phyloP scores from a whole-genome alignment of 1,140 invertebrate species.

The Pseudomyrmex dendroicus region DNA sequence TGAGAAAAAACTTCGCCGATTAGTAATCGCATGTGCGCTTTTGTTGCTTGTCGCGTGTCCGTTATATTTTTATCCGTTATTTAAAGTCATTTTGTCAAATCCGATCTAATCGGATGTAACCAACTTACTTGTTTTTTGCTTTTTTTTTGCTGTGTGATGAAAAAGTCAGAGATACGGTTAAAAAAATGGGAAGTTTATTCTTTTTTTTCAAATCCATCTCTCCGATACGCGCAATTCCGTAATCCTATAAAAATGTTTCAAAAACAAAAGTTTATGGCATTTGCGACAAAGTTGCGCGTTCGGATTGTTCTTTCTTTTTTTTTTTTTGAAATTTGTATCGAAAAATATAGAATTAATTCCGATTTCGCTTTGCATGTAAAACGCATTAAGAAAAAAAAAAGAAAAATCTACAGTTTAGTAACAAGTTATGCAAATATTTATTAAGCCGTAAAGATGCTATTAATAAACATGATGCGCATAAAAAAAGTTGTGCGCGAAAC shows the following conservation, averaged over 20 bases:
- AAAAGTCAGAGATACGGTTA: constrained; percentile 5
- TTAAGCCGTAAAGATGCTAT: neutral
- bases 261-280: constrained; percentile 1
- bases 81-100: too few species aligned
- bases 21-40: neutral
- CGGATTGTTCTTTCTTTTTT: neutral
- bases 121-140: too few species aligned
- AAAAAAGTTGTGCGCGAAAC: constrained; percentile 10
- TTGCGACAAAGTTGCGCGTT: neutral
- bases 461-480: neutral
- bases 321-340: neutral
- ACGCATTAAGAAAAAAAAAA: neutral
- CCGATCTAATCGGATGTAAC: too few species aligned
- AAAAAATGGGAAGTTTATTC: too few species aligned
- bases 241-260: constrained; percentile 1
- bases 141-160: neutral
- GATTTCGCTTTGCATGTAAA: neutral
- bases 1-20: too few species aligned
- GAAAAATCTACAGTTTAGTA: neutral
- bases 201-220: constrained; percentile 9
- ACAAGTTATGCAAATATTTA: neutral
- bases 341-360: neutral
- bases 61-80: too few species aligned
- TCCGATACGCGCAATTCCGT: neutral
- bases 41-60: neutral